Base-by-base conservation (phyloP, 92 coral and sea anemone species). In the Phenganax subtilis region DNA sequence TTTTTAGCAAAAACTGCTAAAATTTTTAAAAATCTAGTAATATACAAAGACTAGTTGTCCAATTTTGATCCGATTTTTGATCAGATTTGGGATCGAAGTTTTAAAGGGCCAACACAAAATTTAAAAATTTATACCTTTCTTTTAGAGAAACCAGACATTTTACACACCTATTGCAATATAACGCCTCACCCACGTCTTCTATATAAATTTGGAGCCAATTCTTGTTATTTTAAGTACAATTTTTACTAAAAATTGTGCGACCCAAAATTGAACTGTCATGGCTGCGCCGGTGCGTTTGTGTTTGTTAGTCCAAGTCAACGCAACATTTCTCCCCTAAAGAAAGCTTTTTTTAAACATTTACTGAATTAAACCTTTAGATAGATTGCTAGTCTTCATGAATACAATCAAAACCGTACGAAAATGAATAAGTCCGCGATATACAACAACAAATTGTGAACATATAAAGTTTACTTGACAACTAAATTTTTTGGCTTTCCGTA, bases 51-150 rank as follows among this genome's bases (percentile, higher is more conserved):
- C 9, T 51, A 79, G 83, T 79, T 73, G 51, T 52, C 83, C 63
- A 79, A 79, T 79, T 79, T 79, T 79, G 83, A 79, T 79, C 83
- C 83, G 60, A 63, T 78, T 61, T 37, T 59, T 79, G 83, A 25
- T 55, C 58, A 79, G 72, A 67, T 79, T 52, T 59, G 20, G 75
- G 57, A 73, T 10, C 17, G 73, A 59, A 64, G 20, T 51, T 53
- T 28, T 63, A 63, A 27, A 28, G 51, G 75, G 51, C 74, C 58
- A 17, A 51, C 67, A 17, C 17, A 62, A 79, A 79, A 59, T 79
- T 79, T 37, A 31, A 79, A 63, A 63, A 62, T 30, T 79, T 79
- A 17, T 28, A 3, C 4, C 27, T 6, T 47, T 15, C 65, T 47
- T 16, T 51, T 52, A 16, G 6, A 65, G 57, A 20, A 52, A 79